These are phyloP conservation scores for Stenopsyche tienmushanensis DNA, from an alignment of 1,140 invertebrate genomes.

Conservation along the genomic window DNA sequence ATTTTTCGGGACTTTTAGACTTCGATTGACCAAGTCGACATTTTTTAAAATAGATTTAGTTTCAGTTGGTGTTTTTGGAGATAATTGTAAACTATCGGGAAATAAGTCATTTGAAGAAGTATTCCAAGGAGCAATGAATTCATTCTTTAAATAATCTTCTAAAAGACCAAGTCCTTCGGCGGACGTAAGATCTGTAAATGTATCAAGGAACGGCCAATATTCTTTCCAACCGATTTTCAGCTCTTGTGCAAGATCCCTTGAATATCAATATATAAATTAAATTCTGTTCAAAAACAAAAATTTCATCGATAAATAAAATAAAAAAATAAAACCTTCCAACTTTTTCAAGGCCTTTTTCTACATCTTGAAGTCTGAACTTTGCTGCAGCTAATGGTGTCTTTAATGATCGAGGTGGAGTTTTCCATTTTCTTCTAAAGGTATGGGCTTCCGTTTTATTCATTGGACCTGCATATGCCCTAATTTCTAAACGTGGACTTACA, in stretches of 20 bases:
- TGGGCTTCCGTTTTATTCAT: conserved; percentile 75
- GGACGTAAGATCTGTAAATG: conserved; percentile 73
- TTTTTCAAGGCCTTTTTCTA: conserved; percentile 81
- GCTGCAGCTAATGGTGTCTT: conserved; percentile 37
- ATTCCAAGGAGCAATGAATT: conserved; percentile 46
- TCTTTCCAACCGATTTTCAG: conserved; percentile 83
- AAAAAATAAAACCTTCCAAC: conserved; percentile 65
- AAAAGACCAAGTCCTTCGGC: conserved; percentile 69
- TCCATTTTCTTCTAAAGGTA: conserved; percentile 75
- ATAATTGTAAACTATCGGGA: conserved; percentile 45
- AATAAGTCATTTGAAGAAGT: conserved; percentile 46
- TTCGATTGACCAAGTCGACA: neutral
- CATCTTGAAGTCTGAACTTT: conserved; percentile 67
- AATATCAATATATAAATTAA: conserved; percentile 43
- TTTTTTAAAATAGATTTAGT: conserved; percentile 1
- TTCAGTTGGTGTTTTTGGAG: conserved; percentile 29
- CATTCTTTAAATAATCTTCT: conserved; percentile 69
- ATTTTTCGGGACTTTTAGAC: conserved; percentile 28
- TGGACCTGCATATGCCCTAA: conserved; percentile 81
- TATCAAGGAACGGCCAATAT: conserved; percentile 85
- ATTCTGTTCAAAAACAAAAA: neutral
- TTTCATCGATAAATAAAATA: conserved; percentile 5
- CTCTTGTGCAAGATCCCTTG: conserved; percentile 72
- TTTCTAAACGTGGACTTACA: conserved; percentile 67
- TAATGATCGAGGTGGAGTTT: conserved; percentile 67